Conservation (phyloP, 2,797 vertebrate genomes). For the Phalanger gymnotis region DNA sequence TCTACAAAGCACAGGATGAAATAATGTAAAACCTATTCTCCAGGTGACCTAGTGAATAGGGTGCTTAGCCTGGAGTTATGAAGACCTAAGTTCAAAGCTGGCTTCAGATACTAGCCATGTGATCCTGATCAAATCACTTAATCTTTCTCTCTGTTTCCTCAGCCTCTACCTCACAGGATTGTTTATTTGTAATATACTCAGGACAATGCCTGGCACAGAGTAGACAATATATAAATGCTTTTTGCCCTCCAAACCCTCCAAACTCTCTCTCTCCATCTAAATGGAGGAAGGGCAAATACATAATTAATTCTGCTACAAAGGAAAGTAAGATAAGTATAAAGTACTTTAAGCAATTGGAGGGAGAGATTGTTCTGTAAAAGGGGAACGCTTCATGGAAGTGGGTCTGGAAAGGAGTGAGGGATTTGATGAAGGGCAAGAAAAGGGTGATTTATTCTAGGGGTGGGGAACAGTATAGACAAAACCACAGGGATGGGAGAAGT, state of each 20-base stretch:
- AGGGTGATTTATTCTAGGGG: not conserved
- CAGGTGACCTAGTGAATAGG: not conserved
- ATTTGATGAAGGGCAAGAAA: not conserved
- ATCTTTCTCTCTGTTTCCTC: not conserved
- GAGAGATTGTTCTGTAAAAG: not conserved
- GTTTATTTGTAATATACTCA: not conserved
- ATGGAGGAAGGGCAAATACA: not conserved
- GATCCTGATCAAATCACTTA: not conserved
- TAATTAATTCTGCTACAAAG: not conserved
- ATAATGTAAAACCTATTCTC: not conserved
- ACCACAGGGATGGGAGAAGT: not conserved
- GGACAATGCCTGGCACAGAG: not conserved
- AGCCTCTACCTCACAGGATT: not conserved
- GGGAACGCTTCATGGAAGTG: not conserved
- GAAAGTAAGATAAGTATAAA: not conserved
- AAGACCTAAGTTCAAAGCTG: not conserved
- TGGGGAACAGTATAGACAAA: not conserved
- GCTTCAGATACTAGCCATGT: not conserved
- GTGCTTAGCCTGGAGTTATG: not conserved
- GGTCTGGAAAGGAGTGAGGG: not conserved
- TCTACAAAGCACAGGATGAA: not conserved
- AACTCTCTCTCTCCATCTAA: not conserved
- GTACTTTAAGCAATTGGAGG: not conserved
- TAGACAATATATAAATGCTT: not conserved
- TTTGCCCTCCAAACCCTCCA: not conserved